A percentile compares a stretch with the other conserved stretches of the same genome.
These are phyloP conservation scores for Ceratotherium simum DNA, from an alignment of 2,113 vertebrate species.

Conservation along the genomic window DNA sequence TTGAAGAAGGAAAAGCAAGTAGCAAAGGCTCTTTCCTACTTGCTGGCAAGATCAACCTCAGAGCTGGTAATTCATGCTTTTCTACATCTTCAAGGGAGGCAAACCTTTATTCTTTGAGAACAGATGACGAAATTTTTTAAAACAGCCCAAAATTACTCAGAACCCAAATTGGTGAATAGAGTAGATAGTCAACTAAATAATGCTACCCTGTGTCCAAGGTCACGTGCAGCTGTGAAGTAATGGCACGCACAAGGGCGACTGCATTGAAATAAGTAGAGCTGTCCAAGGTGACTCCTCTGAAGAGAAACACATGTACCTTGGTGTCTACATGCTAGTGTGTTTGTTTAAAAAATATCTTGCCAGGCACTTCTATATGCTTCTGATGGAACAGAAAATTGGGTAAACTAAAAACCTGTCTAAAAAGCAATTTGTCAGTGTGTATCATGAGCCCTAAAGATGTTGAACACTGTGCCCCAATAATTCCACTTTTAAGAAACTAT, in stretches of 20 bases:
- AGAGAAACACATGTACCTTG: neutral
- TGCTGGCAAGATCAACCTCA: neutral
- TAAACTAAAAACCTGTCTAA: neutral
- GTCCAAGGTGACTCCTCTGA: neutral
- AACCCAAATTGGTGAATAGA: neutral
- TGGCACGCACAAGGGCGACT: neutral
- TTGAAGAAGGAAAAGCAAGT: neutral
- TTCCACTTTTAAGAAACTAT: neutral
- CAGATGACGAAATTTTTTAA: slow-evolving; percentile 22
- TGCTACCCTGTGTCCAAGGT: neutral
- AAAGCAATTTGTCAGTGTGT: neutral
- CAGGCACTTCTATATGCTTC: neutral
- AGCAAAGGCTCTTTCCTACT: neutral
- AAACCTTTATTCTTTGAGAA: neutral
- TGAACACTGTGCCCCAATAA: neutral
- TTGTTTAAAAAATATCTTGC: neutral
- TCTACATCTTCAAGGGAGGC: neutral
- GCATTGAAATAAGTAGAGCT: neutral
- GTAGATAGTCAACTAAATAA: neutral
- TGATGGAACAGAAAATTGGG: neutral
- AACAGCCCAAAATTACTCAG: slow-evolving; percentile 20
- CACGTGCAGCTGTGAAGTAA: neutral
- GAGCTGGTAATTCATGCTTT: neutral
- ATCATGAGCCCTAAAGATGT: neutral
- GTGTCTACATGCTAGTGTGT: neutral